Evolutionary conservation across 2,113 vertebrate genomes (phyloP), one percentile per base, ranked within the genome.

Genomic region (Chelonoidis abingdonii): DNA sequence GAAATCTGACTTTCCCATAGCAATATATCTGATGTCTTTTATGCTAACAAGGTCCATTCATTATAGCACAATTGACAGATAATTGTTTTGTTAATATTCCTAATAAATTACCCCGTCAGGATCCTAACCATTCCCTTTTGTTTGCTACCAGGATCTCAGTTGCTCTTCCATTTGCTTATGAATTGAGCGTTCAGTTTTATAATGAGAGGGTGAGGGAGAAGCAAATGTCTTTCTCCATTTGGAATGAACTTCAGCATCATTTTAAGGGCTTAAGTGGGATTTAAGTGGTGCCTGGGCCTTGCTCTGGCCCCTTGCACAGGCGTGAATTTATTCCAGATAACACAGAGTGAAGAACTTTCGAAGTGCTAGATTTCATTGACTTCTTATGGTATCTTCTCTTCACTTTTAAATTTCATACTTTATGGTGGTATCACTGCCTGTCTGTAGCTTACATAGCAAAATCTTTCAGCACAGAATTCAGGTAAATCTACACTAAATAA

Each of bases 21-120:
- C 5, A 86, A 5, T 53, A 84, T 93, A 82, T 83, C 5, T 76
- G 10, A 5, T 69, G 22, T 25, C 12, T 47, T 72, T 72, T 72
- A 38, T 38, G 9, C 65, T 22, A n/a, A 72, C 65, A 38, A n/a
- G 8, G 19, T 72, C 65, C 65, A 38, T 10, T 0, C 1, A 22
- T 83, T 83, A 2, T 86, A 29, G 83, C 83, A 87, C 76, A 75
- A 25, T 7, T 44, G 83, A 14, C 17, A 27, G 27, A 83, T 10
- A 41, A 4, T 7, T 72, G n/a, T 4, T 47, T 56, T 89, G 22
- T 38, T 62, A 50, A 35, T 1, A 0, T 41, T 8, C 62, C 7
- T 80, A 16, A 10, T 3, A 49, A 53, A 72, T 53, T 8, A 83
- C 22, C 21, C 24, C 52, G 5, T 49, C 72, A 21, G 29, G 47